Evolutionary conservation across 2,113 vertebrate genomes (phyloP).

Genomic region (Urocolius indicus): DNA sequence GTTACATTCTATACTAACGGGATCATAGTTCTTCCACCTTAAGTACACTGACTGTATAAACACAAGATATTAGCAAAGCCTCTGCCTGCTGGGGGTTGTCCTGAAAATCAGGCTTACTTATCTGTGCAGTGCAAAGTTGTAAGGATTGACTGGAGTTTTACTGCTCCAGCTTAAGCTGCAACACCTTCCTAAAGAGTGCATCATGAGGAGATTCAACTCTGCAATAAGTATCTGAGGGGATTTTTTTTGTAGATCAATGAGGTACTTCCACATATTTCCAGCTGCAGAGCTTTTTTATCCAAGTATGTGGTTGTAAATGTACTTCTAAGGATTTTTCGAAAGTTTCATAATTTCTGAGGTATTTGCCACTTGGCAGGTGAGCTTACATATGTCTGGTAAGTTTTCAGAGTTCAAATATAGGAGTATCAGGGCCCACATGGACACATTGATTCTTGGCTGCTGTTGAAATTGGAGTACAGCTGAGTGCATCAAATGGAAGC

Average conservation of each 20-base stretch:
- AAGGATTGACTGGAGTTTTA: neutral
- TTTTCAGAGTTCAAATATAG: neutral
- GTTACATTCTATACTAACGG: rapidly evolving
- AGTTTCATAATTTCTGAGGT: neutral
- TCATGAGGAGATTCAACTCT: neutral
- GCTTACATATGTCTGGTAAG: neutral
- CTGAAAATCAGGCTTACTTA: neutral
- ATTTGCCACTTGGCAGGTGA: neutral
- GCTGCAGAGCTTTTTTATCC: neutral
- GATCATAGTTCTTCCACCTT: neutral
- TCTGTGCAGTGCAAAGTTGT: neutral
- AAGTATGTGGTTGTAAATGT: neutral
- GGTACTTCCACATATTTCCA: neutral
- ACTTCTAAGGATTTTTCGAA: neutral
- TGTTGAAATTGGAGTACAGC: neutral
- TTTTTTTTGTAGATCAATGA: neutral
- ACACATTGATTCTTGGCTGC: neutral
- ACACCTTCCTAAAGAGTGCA: neutral
- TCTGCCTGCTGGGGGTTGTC: neutral
- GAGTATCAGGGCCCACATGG: neutral
- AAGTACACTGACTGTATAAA: neutral
- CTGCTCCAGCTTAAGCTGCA: neutral
- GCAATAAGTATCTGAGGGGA: neutral
- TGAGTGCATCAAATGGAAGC: neutral
- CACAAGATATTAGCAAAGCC: neutral